These are phyloP conservation scores for Anseranas semipalmata DNA, from an alignment of 2,113 vertebrate genomes.

Conservation along the genomic window DNA sequence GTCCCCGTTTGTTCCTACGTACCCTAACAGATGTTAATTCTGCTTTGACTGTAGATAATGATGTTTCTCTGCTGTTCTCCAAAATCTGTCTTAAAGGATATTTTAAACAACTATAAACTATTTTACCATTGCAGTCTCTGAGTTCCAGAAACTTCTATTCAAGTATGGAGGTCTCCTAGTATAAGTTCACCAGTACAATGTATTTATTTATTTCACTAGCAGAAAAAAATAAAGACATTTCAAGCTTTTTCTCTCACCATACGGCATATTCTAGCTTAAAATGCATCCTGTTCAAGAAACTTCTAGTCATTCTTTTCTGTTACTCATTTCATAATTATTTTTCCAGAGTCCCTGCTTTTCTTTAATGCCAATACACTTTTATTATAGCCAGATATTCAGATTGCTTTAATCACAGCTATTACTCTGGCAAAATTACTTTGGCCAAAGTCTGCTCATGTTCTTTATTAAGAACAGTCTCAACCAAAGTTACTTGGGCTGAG, in stretches of 20 bases:
- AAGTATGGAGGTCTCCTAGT: background rate
- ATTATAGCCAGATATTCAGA: background rate
- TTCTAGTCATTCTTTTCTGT: background rate
- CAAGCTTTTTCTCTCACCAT: background rate
- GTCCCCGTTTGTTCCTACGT: fast-evolving
- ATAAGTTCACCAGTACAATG: background rate
- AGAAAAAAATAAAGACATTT: background rate
- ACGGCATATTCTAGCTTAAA: background rate
- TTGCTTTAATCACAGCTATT: background rate
- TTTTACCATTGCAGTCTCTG: background rate
- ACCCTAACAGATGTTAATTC: background rate
- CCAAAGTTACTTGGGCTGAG: background rate
- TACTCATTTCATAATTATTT: background rate
- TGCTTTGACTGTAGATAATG: background rate
- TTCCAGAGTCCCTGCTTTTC: background rate
- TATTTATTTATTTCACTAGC: background rate
- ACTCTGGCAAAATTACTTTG: background rate
- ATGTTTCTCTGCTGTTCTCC: background rate
- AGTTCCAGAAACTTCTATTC: background rate
- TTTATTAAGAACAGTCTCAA: background rate
- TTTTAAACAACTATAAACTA: background rate
- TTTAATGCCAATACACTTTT: background rate
- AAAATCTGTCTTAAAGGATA: background rate
- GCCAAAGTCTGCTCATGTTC: background rate
- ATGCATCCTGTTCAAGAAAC: background rate